Conservation (phyloP, 2,113 vertebrate species). For the Lampris incognitus region DNA sequence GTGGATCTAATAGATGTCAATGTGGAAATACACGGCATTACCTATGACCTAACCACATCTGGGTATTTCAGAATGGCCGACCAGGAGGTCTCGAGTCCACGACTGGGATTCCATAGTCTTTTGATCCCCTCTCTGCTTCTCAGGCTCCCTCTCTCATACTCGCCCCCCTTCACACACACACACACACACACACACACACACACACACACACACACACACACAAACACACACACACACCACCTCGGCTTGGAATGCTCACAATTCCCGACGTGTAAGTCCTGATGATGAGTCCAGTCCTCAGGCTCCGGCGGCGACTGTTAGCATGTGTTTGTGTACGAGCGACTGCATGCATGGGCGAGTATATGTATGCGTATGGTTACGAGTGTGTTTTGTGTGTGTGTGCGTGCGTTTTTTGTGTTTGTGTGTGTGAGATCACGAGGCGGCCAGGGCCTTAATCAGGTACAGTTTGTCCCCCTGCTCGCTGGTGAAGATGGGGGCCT, state of each 20-base stretch:
- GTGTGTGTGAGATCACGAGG: slow-evolving; percentile 82
- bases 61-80: slow-evolving; percentile 76
- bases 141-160: slow-evolving; percentile 54
- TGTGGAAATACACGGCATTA: slow-evolving; percentile 79
- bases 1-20: slow-evolving; percentile 77
- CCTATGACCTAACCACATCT: slow-evolving; percentile 78
- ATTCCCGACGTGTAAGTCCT: slow-evolving; percentile 69
- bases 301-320: slow-evolving; percentile 70
- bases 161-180: slow-evolving; percentile 31
- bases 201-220: background rate
- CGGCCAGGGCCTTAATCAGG: slow-evolving; percentile 88
- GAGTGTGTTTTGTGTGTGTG: slow-evolving; percentile 8
- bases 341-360: slow-evolving; percentile 5
- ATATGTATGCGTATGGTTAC: background rate
- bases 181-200: background rate
- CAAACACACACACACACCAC: slow-evolving; percentile 45
- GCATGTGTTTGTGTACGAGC: slow-evolving; percentile 59
- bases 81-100: slow-evolving; percentile 73
- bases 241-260: slow-evolving; percentile 81
- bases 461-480: slow-evolving; percentile 94
- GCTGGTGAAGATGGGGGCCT: slow-evolving; percentile 93
- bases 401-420: slow-evolving; percentile 19
- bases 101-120: slow-evolving; percentile 70
- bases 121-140: slow-evolving; percentile 42
- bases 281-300: slow-evolving; percentile 72